Percentiles rank a stretch among this genome's conserved stretches.
Conservation (phyloP, 2,113 vertebrate species). For the Sylvietta virens region DNA sequence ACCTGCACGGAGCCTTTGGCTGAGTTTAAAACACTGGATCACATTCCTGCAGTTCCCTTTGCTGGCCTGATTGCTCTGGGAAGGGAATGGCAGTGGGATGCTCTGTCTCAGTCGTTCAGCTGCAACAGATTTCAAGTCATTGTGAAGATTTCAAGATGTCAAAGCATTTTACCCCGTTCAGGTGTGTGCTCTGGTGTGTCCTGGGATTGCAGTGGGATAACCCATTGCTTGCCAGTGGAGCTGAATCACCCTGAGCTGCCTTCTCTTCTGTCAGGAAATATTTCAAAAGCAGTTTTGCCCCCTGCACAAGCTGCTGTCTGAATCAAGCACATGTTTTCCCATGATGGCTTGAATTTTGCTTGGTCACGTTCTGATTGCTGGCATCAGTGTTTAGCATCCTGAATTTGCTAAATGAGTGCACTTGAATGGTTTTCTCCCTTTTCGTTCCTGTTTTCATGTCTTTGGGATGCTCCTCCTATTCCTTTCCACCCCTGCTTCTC, state of each 20-base stretch:
- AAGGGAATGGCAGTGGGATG: background rate
- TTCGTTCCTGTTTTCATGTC: background rate
- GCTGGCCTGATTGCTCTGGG: background rate
- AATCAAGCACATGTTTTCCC: background rate
- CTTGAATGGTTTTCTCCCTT: background rate
- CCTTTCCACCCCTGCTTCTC: background rate
- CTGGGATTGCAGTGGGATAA: background rate
- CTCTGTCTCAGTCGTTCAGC: background rate
- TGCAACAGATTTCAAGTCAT: background rate
- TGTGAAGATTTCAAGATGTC: background rate
- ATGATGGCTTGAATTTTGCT: background rate
- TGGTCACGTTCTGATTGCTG: background rate
- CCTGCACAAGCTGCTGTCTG: background rate
- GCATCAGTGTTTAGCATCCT: background rate
- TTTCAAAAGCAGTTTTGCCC: background rate
- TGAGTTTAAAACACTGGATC: background rate
- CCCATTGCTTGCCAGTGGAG: background rate
- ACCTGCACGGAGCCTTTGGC: background rate
- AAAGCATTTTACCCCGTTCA: background rate
- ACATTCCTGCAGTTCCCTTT: background rate
- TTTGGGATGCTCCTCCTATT: background rate
- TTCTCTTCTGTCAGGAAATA: background rate
- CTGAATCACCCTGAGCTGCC: background rate
- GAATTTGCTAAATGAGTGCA: background rate
- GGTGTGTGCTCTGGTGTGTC: background rate